phyloP scores from a whole-genome alignment of 2,113 vertebrate genomes.

The Erythrocercus mccallii region DNA sequence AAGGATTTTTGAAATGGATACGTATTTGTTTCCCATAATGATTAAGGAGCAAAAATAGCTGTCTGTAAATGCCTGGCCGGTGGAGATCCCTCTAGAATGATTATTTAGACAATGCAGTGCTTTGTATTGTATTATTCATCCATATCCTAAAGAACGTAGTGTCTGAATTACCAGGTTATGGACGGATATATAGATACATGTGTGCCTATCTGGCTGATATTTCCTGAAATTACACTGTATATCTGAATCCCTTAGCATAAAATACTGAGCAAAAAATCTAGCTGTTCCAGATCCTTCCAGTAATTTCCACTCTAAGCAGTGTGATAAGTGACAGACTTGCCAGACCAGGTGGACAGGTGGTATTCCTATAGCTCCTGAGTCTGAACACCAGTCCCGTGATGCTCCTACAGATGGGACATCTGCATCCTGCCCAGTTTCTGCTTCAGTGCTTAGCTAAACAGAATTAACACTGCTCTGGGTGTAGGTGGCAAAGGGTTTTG shows the following conservation, averaged over 20 bases:
- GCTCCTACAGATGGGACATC: background rate
- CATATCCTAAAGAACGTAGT: background rate
- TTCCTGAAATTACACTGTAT: background rate
- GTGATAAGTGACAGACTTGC: background rate
- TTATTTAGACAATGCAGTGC: background rate
- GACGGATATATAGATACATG: background rate
- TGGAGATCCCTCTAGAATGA: background rate
- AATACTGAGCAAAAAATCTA: background rate
- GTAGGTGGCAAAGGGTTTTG: background rate
- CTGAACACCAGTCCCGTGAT: rapidly evolving
- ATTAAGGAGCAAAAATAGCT: background rate
- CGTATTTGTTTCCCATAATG: background rate
- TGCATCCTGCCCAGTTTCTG: background rate
- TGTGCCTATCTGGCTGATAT: rapidly evolving
- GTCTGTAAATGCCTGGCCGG: background rate
- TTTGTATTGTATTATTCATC: background rate
- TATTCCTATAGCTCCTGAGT: background rate
- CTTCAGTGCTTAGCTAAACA: background rate
- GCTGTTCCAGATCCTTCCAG: background rate
- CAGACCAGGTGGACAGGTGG: background rate
- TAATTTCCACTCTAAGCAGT: background rate
- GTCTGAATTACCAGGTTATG: background rate
- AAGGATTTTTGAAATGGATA: background rate
- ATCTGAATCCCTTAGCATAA: background rate
- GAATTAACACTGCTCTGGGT: background rate